Conservation (phyloP, 2,113 vertebrate genomes). For the Phodopus roborovskii region DNA sequence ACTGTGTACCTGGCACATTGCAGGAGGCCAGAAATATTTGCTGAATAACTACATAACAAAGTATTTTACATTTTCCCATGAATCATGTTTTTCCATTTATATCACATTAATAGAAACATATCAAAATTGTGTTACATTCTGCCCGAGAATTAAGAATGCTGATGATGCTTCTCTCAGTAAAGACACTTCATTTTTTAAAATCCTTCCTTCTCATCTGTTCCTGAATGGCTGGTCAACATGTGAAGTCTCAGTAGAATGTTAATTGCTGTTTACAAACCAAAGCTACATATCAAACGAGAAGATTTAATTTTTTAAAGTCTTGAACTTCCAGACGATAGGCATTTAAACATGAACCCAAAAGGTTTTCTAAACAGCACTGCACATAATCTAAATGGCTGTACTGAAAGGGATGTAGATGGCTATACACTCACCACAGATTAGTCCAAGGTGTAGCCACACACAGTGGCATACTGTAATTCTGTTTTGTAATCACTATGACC, state of each 20-base stretch:
- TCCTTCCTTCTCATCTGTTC: not conserved
- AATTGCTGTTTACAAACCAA: slow-evolving; percentile 30
- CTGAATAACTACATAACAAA: slow-evolving; percentile 7
- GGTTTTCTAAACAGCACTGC: slow-evolving; percentile 17
- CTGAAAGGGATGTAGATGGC: not conserved
- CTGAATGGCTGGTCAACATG: not conserved
- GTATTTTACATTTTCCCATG: slow-evolving; percentile 14
- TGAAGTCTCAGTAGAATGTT: not conserved
- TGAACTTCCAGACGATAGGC: slow-evolving; percentile 1
- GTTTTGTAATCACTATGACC: not conserved
- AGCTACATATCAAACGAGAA: slow-evolving; percentile 49
- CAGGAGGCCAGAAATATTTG: not conserved
- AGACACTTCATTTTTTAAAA: slow-evolving; percentile 17
- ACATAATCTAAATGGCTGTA: not conserved
- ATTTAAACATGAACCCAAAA: not conserved
- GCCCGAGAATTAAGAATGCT: not conserved
- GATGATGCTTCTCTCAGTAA: not conserved
- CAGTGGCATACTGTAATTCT: not conserved
- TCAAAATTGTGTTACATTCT: slow-evolving; percentile 27
- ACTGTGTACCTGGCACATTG: not conserved
- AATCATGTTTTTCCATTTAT: not conserved
- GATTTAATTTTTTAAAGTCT: not conserved
- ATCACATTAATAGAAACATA: not conserved
- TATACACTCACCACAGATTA: not conserved
- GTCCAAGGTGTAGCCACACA: not conserved